Percentiles rank a stretch among this genome's conserved stretches.
Evolutionary conservation across 2,888 invertebrate genomes (phyloP).

Genomic region (Notocelia uddmanniana): DNA sequence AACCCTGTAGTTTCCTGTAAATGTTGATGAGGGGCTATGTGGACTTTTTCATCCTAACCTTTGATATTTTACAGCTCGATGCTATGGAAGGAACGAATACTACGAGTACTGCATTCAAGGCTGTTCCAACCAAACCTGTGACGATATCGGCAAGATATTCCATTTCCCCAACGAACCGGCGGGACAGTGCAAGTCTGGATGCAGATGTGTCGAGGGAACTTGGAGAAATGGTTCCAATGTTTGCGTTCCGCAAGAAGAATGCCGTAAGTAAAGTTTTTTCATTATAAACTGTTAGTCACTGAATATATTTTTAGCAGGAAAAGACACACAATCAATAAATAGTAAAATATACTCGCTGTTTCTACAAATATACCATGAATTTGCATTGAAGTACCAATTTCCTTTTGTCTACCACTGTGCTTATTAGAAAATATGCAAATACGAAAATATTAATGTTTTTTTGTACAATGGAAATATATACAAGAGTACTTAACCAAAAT

Average conservation of each 20-base stretch:
- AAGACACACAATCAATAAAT: too few species aligned
- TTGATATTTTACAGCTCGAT: constrained; percentile 51
- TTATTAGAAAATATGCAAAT: too few species aligned
- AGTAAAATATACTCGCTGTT: too few species aligned
- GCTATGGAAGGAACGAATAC: constrained; percentile 58
- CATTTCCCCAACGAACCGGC: constrained; percentile 6
- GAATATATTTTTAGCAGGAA: background rate
- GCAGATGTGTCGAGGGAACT: constrained; percentile 53
- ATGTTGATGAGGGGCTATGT: background rate
- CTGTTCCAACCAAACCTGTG: constrained; percentile 21
- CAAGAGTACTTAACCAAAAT: too few species aligned
- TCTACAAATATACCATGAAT: too few species aligned
- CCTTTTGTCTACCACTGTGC: too few species aligned
- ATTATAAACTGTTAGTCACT: too few species aligned
- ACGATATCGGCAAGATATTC: constrained; percentile 11
- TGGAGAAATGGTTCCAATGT: constrained; percentile 49
- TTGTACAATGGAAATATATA: too few species aligned
- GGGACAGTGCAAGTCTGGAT: constrained; percentile 45
- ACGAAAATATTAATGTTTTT: too few species aligned
- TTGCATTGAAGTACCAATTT: too few species aligned
- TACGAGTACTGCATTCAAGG: constrained; percentile 46
- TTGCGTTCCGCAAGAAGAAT: constrained; percentile 54
- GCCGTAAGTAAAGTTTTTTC: constrained; percentile 52
- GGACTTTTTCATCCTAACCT: constrained; percentile 30
- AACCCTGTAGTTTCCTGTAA: too few species aligned